phyloP scores from a whole-genome alignment of 2,113 vertebrate genomes.

The Psittacus erithacus region DNA sequence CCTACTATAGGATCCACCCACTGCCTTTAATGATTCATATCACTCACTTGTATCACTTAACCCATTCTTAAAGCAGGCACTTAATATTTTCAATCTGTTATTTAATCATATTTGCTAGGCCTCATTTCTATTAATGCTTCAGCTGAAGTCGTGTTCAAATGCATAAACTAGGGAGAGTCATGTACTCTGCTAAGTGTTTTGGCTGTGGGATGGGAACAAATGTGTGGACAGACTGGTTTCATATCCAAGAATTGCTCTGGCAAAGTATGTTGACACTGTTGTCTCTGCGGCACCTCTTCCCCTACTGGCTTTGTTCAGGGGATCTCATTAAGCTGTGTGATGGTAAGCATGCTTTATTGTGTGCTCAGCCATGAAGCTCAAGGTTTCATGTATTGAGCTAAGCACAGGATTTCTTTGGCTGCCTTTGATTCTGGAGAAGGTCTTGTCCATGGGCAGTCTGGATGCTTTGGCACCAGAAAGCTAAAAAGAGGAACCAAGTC shows the following conservation, averaged over 20 bases:
- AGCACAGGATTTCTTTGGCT: background rate
- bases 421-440: background rate
- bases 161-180: background rate
- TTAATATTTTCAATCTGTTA: background rate
- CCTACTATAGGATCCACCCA: slow-evolving; percentile 23
- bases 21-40: slow-evolving; percentile 9
- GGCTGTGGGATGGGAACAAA: background rate
- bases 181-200: accelerated
- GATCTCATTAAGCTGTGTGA: background rate
- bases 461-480: background rate
- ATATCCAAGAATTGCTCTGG: background rate
- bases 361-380: accelerated
- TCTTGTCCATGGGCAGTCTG: background rate
- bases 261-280: accelerated
- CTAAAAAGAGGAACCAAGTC: background rate
- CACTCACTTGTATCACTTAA: background rate
- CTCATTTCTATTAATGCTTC: background rate
- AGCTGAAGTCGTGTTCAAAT: background rate
- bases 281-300: background rate
- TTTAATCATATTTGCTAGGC: background rate
- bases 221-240: background rate
- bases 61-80: background rate
- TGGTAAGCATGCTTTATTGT: background rate
- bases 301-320: background rate
- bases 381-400: background rate